A percentile compares a stretch with the other conserved stretches of the same genome.
These are phyloP conservation scores for Dinomys branickii DNA, from an alignment of 2,113 vertebrate species.

Conservation along the genomic window DNA sequence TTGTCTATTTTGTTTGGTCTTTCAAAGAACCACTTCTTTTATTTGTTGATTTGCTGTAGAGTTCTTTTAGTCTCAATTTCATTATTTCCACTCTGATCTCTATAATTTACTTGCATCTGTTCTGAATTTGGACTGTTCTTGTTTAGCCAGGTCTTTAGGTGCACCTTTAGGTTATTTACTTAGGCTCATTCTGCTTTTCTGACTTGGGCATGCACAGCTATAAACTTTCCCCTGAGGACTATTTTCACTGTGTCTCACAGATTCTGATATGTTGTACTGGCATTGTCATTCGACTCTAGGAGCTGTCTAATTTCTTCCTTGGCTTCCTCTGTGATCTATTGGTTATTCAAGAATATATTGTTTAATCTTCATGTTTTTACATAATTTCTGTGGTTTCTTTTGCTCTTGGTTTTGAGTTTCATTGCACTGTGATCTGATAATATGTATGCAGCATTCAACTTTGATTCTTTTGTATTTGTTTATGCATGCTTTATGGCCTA, in stretches of 20 bases:
- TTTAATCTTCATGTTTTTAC: background rate
- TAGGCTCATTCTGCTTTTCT: background rate
- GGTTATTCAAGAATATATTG: background rate
- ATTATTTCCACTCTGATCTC: background rate
- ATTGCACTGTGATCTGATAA: background rate
- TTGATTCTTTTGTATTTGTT: background rate
- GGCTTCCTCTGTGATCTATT: background rate
- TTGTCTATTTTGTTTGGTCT: background rate
- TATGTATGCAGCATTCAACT: background rate
- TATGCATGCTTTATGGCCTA: background rate
- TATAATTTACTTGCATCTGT: background rate
- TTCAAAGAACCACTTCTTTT: too few relatives aligned
- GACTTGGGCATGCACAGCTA: background rate
- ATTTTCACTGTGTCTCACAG: background rate
- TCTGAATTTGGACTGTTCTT: background rate
- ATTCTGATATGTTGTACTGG: background rate
- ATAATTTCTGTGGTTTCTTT: background rate
- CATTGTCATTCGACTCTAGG: background rate
- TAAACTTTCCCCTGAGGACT: too few relatives aligned
- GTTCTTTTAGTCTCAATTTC: background rate
- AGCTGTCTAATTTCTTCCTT: background rate
- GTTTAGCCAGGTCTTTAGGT: background rate
- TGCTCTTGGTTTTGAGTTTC: background rate
- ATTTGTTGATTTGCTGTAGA: background rate
- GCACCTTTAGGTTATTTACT: background rate